Base-by-base conservation (phyloP, 1,140 invertebrate species). In the Probaryconus sp. region DNA sequence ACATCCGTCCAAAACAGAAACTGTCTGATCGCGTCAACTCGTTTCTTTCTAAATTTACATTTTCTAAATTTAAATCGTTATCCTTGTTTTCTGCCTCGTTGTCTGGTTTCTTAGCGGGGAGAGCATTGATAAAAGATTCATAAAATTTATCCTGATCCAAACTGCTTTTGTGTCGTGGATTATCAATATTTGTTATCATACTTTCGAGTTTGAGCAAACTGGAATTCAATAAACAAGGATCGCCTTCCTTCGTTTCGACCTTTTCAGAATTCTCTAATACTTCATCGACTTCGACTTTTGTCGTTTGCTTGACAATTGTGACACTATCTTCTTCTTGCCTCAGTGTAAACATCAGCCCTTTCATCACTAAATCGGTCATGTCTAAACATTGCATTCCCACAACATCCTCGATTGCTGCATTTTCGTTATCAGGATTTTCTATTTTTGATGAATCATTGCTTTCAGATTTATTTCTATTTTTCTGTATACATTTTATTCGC, bases 211-310 rank as follows among this genome's bases (percentile, higher is more conserved):
- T 80, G 1, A 88, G 51, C 2, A 88, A 56, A 73, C 85, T 87
- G 2, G 85, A 85, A 53, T 88, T 88, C 3, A 84, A 17, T 2
- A 88, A 47, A 64, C 85, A 85, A 2, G 83, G 81, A 18, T 84
- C 84, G 2, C 85, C 85, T 18, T 81, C 78, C n/a, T 83, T 79
- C 0, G 83, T 86, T 20, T 87, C 85, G 2, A 83, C 76, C 61
- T 87, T 87, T 18, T 87, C 85, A 0, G 87, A 88, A 63, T 87
- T 88, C 50, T 87, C 87, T 3, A 88, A 53, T 1, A 88, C 85
- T 24, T 88, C 86, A 38, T 87, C 86, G 1, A 85, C 28, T 13
- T 87, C 86, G 1, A 83, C 76, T 55, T 87, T 85, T 0, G 85
- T 88, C 17, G 81, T 85, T 43, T 87, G 85, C 42, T 87, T 85